Conservation (phyloP, 2,888 invertebrate species). For the Athetis lepigone region DNA sequence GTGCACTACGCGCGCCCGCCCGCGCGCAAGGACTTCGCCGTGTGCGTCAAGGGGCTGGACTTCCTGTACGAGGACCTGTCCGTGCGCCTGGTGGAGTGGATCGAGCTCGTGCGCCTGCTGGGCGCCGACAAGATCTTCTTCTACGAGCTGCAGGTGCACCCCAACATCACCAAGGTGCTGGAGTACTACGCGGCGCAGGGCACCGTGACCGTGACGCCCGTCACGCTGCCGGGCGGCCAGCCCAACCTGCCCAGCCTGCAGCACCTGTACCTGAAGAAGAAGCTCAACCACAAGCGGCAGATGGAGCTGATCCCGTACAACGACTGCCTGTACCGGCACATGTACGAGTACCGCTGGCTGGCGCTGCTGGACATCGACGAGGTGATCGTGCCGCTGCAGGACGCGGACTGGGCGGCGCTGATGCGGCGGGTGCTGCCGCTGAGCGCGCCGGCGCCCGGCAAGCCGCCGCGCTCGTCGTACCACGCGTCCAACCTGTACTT, state of each 20-base stretch:
- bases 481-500: slow-evolving; percentile 98
- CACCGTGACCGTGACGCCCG: slow-evolving; percentile 93
- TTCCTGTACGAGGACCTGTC: slow-evolving; percentile 97
- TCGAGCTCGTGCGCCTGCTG: slow-evolving; percentile 95
- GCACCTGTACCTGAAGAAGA: slow-evolving; percentile 96
- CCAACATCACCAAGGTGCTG: slow-evolving; percentile 96
- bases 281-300: slow-evolving; percentile 97
- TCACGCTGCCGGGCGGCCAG: slow-evolving; percentile 96
- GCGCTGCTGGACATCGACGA: slow-evolving; percentile 98
- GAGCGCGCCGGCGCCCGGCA: slow-evolving; percentile 89
- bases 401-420: slow-evolving; percentile 94
- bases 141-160: slow-evolving; percentile 97
- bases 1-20: slow-evolving; percentile 95
- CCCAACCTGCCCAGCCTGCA: slow-evolving; percentile 97
- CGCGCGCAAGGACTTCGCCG: slow-evolving; percentile 95
- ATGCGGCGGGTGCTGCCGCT: slow-evolving; percentile 93
- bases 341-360: slow-evolving; percentile 97
- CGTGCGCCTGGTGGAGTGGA: slow-evolving; percentile 97
- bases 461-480: slow-evolving; percentile 93
- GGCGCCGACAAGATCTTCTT: slow-evolving; percentile 98
- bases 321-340: slow-evolving; percentile 98
- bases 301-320: slow-evolving; percentile 99
- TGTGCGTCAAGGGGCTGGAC: slow-evolving; percentile 98
- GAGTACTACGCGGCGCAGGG: slow-evolving; percentile 92
- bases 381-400: slow-evolving; percentile 96